Percentiles rank a stretch among this genome's conserved stretches.
Conservation (phyloP, 2,888 invertebrate species). For the Campoplex nolae region DNA sequence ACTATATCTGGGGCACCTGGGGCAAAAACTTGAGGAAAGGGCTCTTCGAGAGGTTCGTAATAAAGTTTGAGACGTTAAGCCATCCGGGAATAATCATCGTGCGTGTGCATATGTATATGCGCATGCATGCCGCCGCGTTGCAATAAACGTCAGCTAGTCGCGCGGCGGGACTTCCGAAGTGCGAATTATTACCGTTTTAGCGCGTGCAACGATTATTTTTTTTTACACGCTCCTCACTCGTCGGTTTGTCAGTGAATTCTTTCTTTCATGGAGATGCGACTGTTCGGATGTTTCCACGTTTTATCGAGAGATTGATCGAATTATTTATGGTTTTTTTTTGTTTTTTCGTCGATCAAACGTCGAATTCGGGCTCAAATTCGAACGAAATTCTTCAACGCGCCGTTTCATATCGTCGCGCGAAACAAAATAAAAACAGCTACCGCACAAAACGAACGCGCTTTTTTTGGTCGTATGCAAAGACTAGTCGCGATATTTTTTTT, state of each 20-base stretch:
- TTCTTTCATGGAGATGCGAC: too few species aligned
- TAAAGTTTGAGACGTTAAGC: conserved; percentile 48
- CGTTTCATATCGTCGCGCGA: background rate
- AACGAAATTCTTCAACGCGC: background rate
- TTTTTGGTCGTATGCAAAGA: conserved; percentile 10
- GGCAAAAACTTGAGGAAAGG: conserved; percentile 37
- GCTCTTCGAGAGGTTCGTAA: conserved; percentile 37
- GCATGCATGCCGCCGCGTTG: conserved; percentile 3
- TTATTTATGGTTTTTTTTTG: too few species aligned
- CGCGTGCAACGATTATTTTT: background rate
- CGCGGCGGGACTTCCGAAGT: conserved; percentile 7
- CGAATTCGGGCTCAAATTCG: background rate
- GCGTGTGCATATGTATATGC: background rate
- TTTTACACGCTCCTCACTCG: background rate
- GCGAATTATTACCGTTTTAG: conserved; percentile 36
- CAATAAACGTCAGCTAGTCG: background rate
- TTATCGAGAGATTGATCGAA: background rate
- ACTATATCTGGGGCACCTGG: conserved; percentile 7
- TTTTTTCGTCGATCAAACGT: background rate
- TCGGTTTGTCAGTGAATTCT: background rate
- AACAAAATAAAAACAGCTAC: conserved; percentile 7
- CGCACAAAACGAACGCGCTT: background rate
- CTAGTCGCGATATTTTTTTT: conserved; percentile 4
- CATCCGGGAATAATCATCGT: conserved; percentile 54
- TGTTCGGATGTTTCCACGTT: background rate